Percentiles rank a stretch among this genome's conserved stretches.
These are phyloP conservation scores for Saguinus midas DNA, from an alignment of 2,113 vertebrate species.

Conservation along the genomic window DNA sequence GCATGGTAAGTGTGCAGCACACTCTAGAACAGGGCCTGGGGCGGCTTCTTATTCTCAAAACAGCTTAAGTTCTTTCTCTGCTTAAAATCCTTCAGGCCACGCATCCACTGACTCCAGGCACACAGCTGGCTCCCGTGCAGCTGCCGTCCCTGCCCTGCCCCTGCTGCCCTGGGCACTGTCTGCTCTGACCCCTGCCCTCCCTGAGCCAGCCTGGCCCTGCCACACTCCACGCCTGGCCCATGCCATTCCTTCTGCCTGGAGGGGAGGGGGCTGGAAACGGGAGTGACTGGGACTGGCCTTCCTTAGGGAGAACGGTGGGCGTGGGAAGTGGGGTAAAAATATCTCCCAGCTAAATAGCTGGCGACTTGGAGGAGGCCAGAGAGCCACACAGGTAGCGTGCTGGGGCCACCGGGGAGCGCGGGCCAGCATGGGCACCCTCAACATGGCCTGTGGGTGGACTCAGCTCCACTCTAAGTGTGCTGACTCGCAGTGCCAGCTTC, in stretches of 20 bases:
- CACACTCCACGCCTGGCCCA: neutral
- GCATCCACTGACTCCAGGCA: neutral
- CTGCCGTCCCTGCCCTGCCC: rapidly evolving
- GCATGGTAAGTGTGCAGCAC: rapidly evolving
- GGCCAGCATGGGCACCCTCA: neutral
- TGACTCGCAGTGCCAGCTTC: neutral
- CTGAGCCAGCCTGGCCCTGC: neutral
- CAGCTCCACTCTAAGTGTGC: neutral
- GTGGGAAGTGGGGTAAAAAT: neutral
- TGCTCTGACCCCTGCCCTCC: neutral
- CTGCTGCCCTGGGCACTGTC: too few relatives aligned
- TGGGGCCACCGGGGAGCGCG: conserved; percentile 82
- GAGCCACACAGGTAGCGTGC: conserved; percentile 87
- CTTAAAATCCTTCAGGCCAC: neutral
- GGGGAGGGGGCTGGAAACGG: too few relatives aligned
- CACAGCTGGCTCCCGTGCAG: rapidly evolving
- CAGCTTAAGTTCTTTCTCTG: rapidly evolving
- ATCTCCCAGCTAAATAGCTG: neutral
- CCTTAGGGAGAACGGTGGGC: neutral
- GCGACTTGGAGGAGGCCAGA: neutral
- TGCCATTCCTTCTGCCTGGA: neutral
- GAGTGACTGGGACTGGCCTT: neutral
- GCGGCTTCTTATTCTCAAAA: neutral
- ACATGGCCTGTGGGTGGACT: neutral
- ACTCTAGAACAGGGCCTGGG: rapidly evolving